Base-by-base conservation (phyloP, 2,113 vertebrate genomes). In the Sterna hirundo region DNA sequence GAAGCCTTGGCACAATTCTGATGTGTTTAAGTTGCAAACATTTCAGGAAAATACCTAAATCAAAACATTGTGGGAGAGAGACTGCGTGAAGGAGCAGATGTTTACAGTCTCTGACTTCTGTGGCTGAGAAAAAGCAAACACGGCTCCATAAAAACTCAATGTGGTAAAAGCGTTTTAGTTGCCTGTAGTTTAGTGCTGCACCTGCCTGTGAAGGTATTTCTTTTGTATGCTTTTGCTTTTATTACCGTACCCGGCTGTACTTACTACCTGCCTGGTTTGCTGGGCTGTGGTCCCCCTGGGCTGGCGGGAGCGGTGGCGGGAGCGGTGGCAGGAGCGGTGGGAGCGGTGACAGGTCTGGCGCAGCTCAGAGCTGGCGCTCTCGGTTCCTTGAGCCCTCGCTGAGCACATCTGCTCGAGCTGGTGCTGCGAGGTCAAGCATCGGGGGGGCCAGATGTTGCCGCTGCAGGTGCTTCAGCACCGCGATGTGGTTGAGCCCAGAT, bases 41-140 rank as follows among this genome's bases (percentile, higher is more conserved):
- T 89, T 90, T 77, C 84, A 93, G 86, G 93, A 87, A 91, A 94
- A 94, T 91, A 95, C 80, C 82, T 88, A 93, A 94, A 96, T 83
- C 66, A 94, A 95, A 97, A 96, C 91, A 96, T n/a, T 88, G 95
- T 96, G 84, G 91, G 94, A 86, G 94, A 92, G 88, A 91, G 80
- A 34, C 64, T 44, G 93, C 10, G 13, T 80, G 78, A 95, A 75
- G 3, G 62, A 97, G 79, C 93, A 94, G 95, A 94, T 95, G 95
- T 97, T 96, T 95, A 52, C 94, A 61, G 84, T 91, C 86, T 91
- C 74, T 75, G 81, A 74, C 90, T 94, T 91, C n/a, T 85, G 89
- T 58, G 87, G 54, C 13, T 91, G 64, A 89, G 78, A 49, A 68
- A 87, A 95, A 95, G 84, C 86, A 90, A 96, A 80, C 82, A 71